Conservation (phyloP, 2,888 invertebrate genomes). For the Neoascia interrupta region DNA sequence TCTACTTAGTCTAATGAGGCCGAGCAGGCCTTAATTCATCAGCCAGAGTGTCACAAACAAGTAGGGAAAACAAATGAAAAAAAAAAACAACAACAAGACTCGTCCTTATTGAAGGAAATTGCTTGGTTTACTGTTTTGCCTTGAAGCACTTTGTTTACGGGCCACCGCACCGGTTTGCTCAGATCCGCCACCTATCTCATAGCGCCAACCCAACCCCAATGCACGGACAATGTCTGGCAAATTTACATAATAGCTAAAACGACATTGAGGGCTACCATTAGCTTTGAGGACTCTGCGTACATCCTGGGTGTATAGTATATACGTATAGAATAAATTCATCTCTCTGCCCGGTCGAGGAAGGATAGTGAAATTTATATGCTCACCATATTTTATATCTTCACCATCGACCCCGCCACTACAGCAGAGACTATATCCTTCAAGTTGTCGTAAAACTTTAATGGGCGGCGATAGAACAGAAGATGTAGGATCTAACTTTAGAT, state of each 20-base stretch:
- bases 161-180: constrained; percentile 41
- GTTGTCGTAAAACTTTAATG: constrained; percentile 38
- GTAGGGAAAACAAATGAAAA: background rate
- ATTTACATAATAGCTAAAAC: constrained; percentile 66
- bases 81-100: background rate
- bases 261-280: constrained; percentile 60
- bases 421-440: constrained; percentile 19
- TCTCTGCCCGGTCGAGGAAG: constrained; percentile 3
- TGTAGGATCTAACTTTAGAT: constrained; percentile 66
- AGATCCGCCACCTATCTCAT: too few relatives aligned
- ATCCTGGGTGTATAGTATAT: constrained; percentile 20
- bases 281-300: constrained; percentile 41
- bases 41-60: constrained; percentile 12
- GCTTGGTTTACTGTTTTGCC: constrained; percentile 30
- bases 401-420: background rate
- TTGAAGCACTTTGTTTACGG: constrained; percentile 47
- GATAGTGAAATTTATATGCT: constrained; percentile 64
- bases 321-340: background rate
- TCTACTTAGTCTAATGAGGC: constrained; percentile 22
- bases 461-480: constrained; percentile 26
- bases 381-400: constrained; percentile 49
- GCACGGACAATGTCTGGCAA: constrained; percentile 59
- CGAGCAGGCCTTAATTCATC: constrained; percentile 13
- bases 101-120: constrained; percentile 54
- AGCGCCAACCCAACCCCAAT: constrained; percentile 1